Conservation (phyloP, 2,888 invertebrate genomes). For the Clivina fossor region DNA sequence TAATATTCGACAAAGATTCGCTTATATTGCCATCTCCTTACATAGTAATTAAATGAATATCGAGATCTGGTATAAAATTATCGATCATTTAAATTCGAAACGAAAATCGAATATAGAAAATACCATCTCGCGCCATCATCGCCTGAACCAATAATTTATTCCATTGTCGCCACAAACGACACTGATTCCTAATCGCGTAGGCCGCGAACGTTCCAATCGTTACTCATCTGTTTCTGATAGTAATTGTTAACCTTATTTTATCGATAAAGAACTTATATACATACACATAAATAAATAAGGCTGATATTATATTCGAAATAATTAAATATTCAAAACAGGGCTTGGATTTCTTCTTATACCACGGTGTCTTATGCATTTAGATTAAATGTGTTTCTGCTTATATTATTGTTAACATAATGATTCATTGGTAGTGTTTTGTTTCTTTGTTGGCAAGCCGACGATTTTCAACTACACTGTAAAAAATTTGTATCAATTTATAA, state of each 20-base stretch:
- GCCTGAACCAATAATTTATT: conserved; percentile 18
- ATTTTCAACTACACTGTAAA: too few relatives aligned
- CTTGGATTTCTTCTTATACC: too few relatives aligned
- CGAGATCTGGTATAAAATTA: too few relatives aligned
- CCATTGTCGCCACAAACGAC: conserved; percentile 5
- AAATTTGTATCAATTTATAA: too few relatives aligned
- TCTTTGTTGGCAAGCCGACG: too few relatives aligned
- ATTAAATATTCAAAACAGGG: conserved; percentile 23
- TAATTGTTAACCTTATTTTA: conserved; percentile 26
- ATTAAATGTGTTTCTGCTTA: background rate
- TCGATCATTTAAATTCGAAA: conserved; percentile 17
- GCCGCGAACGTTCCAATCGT: conserved; percentile 1
- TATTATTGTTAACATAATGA: background rate
- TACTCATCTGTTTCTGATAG: conserved; percentile 23
- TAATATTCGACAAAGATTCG: too few relatives aligned
- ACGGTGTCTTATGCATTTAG: conserved; percentile 6
- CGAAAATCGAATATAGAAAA: too few relatives aligned
- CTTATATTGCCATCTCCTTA: too few relatives aligned
- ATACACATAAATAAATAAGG: too few relatives aligned
- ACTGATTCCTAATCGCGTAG: conserved; percentile 18
- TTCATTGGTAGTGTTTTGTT: conserved; percentile 6
- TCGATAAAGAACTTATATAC: conserved; percentile 19
- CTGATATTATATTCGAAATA: too few relatives aligned
- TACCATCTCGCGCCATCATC: too few relatives aligned
- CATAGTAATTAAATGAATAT: too few relatives aligned